Conservation (phyloP, 2,888 invertebrate species). For the Rugalucina vietnamica region DNA sequence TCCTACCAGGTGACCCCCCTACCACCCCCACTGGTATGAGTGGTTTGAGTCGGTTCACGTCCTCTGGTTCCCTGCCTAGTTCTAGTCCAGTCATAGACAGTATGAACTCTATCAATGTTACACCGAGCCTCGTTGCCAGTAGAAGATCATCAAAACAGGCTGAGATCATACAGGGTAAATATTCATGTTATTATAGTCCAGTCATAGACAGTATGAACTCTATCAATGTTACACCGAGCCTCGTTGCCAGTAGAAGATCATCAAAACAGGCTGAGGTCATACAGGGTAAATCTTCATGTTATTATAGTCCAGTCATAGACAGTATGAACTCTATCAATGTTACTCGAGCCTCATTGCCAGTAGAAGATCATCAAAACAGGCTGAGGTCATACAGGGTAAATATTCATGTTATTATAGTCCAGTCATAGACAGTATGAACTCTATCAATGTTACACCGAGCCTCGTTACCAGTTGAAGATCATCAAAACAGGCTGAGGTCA, state of each 20-base stretch:
- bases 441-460: conserved; percentile 88
- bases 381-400: neutral
- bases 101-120: conserved; percentile 89
- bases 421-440: conserved; percentile 85
- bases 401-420: conserved; percentile 51
- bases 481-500: conserved; percentile 50
- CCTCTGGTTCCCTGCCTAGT: conserved; percentile 58
- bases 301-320: conserved; percentile 59
- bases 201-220: conserved; percentile 86
- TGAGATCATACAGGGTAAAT: neutral
- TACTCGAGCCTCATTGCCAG: conserved; percentile 86
- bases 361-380: conserved; percentile 72
- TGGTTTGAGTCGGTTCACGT: conserved; percentile 75
- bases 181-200: conserved; percentile 50
- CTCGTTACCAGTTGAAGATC: conserved; percentile 77
- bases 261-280: conserved; percentile 52
- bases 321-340: conserved; percentile 88
- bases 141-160: conserved; percentile 72
- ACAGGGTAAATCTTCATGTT: conserved; percentile 29
- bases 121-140: conserved; percentile 85
- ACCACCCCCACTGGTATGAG: conserved; percentile 74
- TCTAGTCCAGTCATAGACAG: conserved; percentile 62
- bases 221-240: conserved; percentile 88
- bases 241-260: conserved; percentile 75
- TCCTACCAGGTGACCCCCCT: conserved; percentile 55